Conservation (phyloP, 37 sponge, comb jelly and placozoan species). For the Bolinopsis microptera region DNA sequence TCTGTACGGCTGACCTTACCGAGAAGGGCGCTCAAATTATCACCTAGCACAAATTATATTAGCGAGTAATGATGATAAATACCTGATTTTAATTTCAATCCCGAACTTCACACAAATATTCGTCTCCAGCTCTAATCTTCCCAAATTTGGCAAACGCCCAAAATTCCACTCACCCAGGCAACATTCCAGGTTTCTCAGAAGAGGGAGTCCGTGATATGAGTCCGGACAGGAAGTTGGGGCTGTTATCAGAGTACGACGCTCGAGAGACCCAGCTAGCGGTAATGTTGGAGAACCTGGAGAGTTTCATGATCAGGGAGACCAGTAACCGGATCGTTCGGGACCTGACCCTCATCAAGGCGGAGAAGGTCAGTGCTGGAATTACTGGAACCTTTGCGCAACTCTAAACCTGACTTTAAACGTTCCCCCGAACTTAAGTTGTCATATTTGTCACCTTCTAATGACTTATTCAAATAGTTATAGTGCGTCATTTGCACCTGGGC, state of each 20-base stretch:
- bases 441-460: too few species aligned
- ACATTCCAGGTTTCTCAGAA: conserved; percentile 15
- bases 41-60: background rate
- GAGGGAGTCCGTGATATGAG: conserved; percentile 34
- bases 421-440: too few species aligned
- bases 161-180: background rate
- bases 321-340: conserved; percentile 15
- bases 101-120: background rate
- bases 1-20: background rate
- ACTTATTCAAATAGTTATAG: too few species aligned
- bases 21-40: background rate
- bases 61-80: background rate
- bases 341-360: conserved; percentile 43
- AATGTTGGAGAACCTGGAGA: conserved; percentile 58
- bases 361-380: conserved; percentile 58
- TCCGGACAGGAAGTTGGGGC: conserved; percentile 28
- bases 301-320: conserved; percentile 64
- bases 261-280: conserved; percentile 26
- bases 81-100: background rate
- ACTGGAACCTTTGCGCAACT: too few species aligned
- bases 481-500: too few species aligned
- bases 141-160: background rate
- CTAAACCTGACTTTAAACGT: too few species aligned
- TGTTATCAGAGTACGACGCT: conserved; percentile 32
- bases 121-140: background rate